A percentile compares a stretch with the other conserved stretches of the same genome.
Conservation (phyloP, 2,888 invertebrate species). For the Eumacrocentrus americanus region DNA sequence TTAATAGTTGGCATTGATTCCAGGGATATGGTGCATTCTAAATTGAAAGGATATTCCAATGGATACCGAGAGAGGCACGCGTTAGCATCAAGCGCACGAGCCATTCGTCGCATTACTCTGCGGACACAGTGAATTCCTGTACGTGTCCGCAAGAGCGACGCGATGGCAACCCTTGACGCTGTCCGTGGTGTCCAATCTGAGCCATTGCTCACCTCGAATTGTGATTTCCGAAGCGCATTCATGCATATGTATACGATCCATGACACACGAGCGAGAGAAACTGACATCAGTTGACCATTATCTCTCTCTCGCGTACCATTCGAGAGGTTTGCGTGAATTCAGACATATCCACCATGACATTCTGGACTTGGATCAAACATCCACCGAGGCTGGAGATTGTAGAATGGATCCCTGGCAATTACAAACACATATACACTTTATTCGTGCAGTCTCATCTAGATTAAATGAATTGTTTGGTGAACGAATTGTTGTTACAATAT, state of each 20-base stretch:
- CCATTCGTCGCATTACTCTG: slow-evolving; percentile 31
- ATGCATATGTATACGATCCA: slow-evolving; percentile 16
- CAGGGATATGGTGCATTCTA: background rate
- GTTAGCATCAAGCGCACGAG: slow-evolving; percentile 15
- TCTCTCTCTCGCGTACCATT: slow-evolving; percentile 13
- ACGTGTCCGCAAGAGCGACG: slow-evolving; percentile 20
- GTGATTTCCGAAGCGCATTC: slow-evolving; percentile 21
- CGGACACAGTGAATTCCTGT: slow-evolving; percentile 32
- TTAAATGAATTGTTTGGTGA: too few relatives aligned
- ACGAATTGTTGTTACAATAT: too few relatives aligned
- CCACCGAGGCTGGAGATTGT: too few relatives aligned
- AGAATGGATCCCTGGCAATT: background rate
- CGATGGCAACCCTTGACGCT: background rate
- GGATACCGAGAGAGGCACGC: slow-evolving; percentile 4
- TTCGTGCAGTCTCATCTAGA: too few relatives aligned
- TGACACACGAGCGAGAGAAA: slow-evolving; percentile 14
- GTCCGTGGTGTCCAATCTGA: slow-evolving; percentile 5
- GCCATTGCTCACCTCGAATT: slow-evolving; percentile 19
- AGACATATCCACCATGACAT: background rate
- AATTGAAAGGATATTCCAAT: slow-evolving; percentile 9
- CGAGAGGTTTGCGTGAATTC: background rate
- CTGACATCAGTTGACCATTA: slow-evolving; percentile 15
- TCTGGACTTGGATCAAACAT: background rate
- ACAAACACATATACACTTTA: background rate
- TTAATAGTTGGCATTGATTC: background rate